A percentile compares a stretch with the other conserved stretches of the same genome.
phyloP scores from a whole-genome alignment of 2,113 vertebrate genomes.

The Amblyopsis rosae region DNA sequence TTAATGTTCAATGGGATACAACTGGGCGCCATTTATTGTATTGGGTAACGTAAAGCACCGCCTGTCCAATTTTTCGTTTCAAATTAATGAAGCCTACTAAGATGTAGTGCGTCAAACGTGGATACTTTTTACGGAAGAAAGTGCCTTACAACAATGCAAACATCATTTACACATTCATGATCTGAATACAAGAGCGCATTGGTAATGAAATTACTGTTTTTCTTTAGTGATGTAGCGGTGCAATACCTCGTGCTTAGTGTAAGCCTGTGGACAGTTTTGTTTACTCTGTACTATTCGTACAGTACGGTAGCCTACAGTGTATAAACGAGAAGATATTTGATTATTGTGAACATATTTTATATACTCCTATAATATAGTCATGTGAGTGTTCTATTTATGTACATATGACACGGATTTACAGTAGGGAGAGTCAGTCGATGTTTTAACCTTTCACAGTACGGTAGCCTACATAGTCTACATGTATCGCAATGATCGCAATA shows the following conservation, averaged over 20 bases:
- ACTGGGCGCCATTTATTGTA: neutral
- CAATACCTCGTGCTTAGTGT: neutral
- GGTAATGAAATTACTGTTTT: conserved; percentile 26
- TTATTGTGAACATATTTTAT: neutral
- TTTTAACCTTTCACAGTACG: neutral
- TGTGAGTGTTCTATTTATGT: too few relatives aligned
- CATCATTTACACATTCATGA: neutral
- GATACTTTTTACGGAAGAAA: conserved; percentile 41
- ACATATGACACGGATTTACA: too few relatives aligned
- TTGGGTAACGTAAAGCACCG: neutral
- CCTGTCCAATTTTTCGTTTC: neutral
- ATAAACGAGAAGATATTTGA: neutral
- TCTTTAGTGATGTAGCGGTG: neutral
- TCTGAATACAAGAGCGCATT: neutral
- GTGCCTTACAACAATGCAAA: conserved; percentile 13
- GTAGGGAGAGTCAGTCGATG: too few relatives aligned
- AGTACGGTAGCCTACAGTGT: too few relatives aligned
- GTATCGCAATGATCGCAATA: too few relatives aligned
- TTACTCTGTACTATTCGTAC: too few relatives aligned
- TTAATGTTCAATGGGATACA: neutral
- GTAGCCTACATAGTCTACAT: too few relatives aligned
- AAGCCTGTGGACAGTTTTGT: too few relatives aligned
- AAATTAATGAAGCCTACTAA: conserved; percentile 25
- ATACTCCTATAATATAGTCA: neutral
- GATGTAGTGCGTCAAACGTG: neutral